Evolutionary conservation across 2,113 vertebrate genomes (phyloP).

Genomic region (Emydocephalus ijimae): DNA sequence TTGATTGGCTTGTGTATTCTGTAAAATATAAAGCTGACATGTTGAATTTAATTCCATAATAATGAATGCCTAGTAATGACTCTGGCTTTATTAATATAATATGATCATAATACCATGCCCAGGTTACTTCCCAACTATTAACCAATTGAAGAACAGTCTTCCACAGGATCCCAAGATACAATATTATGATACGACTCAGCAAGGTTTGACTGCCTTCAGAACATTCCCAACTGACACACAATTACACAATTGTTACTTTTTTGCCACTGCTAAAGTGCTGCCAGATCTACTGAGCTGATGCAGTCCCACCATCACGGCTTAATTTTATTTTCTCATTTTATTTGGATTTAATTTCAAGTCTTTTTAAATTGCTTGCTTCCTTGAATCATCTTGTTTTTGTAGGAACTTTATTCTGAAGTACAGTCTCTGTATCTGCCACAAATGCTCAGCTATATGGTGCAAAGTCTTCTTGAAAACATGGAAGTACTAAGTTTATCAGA

Average conservation of each 20-base stretch:
- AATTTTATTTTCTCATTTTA: not conserved
- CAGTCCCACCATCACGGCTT: not conserved
- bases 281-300: not conserved
- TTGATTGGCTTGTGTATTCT: not conserved
- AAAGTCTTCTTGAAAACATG: constrained; percentile 73
- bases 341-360: not conserved
- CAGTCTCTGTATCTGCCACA: constrained; percentile 91
- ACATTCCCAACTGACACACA: not conserved
- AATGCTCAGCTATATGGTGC: constrained; percentile 88
- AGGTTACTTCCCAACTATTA: not conserved
- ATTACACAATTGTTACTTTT: not conserved
- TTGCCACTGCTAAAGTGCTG: not conserved
- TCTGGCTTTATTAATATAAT: not conserved
- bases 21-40: not conserved
- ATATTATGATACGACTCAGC: not conserved
- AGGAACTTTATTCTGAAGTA: constrained; percentile 96
- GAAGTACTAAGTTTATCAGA: constrained; percentile 75
- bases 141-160: not conserved
- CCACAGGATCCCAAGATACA: not conserved
- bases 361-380: not conserved
- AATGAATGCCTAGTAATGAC: not conserved
- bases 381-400: not conserved
- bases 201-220: not conserved
- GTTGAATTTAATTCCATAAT: not conserved
- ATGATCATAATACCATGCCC: not conserved